A percentile compares a stretch with the other conserved stretches of the same genome.
phyloP scores from a whole-genome alignment of 2,888 invertebrate species.

The Protula sp. region DNA sequence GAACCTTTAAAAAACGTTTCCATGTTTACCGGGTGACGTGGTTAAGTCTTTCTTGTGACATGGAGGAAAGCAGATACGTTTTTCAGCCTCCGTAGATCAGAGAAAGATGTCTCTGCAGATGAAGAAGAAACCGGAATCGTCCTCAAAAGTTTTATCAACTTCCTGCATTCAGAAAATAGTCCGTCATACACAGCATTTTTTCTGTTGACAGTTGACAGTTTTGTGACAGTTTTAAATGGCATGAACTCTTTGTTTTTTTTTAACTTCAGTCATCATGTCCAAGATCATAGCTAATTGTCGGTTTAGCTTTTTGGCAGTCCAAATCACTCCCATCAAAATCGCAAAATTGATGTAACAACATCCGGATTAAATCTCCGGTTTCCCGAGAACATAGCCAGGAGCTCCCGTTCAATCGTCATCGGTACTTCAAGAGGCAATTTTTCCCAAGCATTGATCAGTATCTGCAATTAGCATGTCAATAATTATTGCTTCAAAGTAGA shows the following conservation, averaged over 20 bases:
- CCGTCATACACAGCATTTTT: background rate
- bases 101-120: slow-evolving; percentile 2
- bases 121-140: slow-evolving; percentile 5
- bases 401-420: background rate
- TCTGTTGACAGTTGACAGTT: background rate
- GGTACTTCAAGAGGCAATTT: background rate
- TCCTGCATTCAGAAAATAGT: background rate
- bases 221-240: background rate
- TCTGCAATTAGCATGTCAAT: no score
- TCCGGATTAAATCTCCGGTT: no score
- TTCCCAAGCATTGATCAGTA: no score
- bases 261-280: background rate
- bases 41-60: slow-evolving; percentile 5
- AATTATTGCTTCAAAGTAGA: no score
- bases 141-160: background rate
- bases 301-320: background rate
- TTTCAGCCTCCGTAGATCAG: slow-evolving; percentile 1
- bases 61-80: slow-evolving; percentile 1
- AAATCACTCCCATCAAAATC: no score
- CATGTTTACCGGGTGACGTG: no score
- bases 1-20: no score
- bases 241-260: background rate
- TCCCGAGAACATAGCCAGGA: no score
- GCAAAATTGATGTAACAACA: no score
- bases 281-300: background rate